Evolutionary conservation across 2,888 invertebrate species (phyloP), one percentile per base, ranked within the genome.

Genomic region (Pheosia gnoma): DNA sequence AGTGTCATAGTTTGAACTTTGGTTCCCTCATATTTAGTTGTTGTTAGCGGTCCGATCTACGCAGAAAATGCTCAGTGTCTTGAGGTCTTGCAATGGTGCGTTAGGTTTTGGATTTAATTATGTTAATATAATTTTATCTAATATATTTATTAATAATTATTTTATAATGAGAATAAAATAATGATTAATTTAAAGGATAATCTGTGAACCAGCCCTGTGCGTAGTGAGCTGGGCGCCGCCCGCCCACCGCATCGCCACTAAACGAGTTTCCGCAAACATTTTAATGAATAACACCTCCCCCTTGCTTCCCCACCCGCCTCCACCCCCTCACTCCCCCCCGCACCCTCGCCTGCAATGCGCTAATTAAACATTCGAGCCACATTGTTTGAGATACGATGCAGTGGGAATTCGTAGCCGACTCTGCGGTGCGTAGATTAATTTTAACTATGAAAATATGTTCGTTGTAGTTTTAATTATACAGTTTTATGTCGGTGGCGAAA

Each of bases 261-360:
- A 93, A 92, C 90, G 93, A 92, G 93, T 93, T 93, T 91, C 92
- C 90, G 87, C 92, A 91, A 93, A 91, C 93, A 91, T 93, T 93
- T 91, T 92, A 93, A 93, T 93, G 92, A 93, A 93, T 91, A 93
- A 91, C 90, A 90, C 93, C 90, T 85, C 87, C 88, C 84, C 80
- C 72, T 67, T 85, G 81, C 85, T 86, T 82, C 75, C 71, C 61
- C 66, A 69, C 69, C 69, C 58, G 63, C 62, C 25, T 58, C 62
- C 57, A 65, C 66, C 71, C 63, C 72, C 60, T 65, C 59, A 62
- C 63, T 72, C 58, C 67, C 71, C 68, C 71, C 60, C 70, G 57
- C 72, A 58, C 59, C 65, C 74, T 57, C 58, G 58, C 84, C 88
- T 86, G 90, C 92, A 88, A 88, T 89, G 91, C 88, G 91, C 91